Percentiles rank a stretch among this genome's conserved stretches.
These are phyloP conservation scores for Leucopsar rothschildi DNA, from an alignment of 2,113 vertebrate species.

Conservation along the genomic window DNA sequence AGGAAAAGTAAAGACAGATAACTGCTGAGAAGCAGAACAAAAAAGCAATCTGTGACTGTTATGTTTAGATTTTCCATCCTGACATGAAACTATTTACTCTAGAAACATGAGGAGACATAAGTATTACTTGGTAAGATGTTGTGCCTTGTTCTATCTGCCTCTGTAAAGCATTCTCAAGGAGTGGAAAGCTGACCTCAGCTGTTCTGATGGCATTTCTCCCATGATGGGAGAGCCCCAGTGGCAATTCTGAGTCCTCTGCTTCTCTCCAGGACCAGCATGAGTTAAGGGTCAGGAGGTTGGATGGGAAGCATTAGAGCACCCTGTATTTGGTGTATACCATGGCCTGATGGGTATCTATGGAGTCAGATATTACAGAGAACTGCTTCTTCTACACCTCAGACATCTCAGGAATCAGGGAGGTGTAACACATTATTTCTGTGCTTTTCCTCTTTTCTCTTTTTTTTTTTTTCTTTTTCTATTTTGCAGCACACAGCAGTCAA, in stretches of 20 bases:
- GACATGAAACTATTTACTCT: neutral
- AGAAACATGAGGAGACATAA: neutral
- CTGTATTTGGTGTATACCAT: neutral
- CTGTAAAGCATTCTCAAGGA: neutral
- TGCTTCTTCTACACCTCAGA: neutral
- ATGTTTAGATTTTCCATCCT: neutral
- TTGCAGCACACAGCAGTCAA: neutral
- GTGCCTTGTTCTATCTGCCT: neutral
- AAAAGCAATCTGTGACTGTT: neutral
- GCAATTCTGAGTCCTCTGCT: neutral
- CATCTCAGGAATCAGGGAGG: neutral
- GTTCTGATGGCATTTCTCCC: neutral
- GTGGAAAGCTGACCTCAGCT: neutral
- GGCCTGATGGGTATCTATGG: accelerated
- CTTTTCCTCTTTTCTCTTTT: neutral
- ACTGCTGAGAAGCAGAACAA: neutral
- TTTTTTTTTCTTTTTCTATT: neutral
- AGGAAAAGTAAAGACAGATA: neutral
- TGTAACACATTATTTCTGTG: neutral
- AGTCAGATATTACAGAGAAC: neutral
- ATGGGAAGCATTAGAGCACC: neutral
- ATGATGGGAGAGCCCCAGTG: neutral
- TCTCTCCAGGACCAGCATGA: neutral
- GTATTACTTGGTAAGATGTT: neutral
- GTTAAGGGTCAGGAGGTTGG: neutral